These are phyloP conservation scores for Papilio dardanus DNA, from an alignment of 1,140 invertebrate genomes.

Conservation along the genomic window DNA sequence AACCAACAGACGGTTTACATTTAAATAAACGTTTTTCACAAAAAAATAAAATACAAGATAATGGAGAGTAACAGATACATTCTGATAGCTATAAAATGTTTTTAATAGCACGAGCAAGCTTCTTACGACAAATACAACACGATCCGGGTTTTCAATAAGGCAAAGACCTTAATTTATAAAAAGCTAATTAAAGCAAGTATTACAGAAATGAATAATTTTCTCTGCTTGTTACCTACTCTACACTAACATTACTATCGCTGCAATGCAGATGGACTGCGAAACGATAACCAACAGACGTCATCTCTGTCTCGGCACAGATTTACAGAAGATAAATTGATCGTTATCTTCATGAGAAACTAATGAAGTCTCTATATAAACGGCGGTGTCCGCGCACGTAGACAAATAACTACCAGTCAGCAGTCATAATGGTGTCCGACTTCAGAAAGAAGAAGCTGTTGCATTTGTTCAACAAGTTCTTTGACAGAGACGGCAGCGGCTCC, in stretches of 20 bases:
- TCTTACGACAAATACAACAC: no score
- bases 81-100: no score
- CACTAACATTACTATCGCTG: constrained; percentile 42
- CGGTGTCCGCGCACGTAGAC: constrained; percentile 13
- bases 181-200: not conserved
- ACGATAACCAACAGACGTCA: constrained; percentile 50
- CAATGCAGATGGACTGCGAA: constrained; percentile 51
- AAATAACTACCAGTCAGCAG: constrained; percentile 37
- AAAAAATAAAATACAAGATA: not conserved
- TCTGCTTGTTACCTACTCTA: constrained; percentile 34
- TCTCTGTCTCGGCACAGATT: constrained; percentile 40
- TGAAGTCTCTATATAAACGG: constrained; percentile 23
- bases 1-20: not conserved
- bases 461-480: constrained; percentile 92
- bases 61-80: no score
- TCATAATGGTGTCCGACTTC: constrained; percentile 91
- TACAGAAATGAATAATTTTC: not conserved
- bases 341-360: constrained; percentile 21
- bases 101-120: not conserved
- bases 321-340: constrained; percentile 41
- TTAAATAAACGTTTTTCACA: not conserved
- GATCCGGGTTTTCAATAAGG: no score
- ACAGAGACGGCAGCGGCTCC: constrained; percentile 89
- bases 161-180: not conserved
- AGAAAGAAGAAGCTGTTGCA: constrained; percentile 93